These are phyloP conservation scores for Oxyruncus cristatus DNA, from an alignment of 2,113 vertebrate genomes.

Conservation along the genomic window DNA sequence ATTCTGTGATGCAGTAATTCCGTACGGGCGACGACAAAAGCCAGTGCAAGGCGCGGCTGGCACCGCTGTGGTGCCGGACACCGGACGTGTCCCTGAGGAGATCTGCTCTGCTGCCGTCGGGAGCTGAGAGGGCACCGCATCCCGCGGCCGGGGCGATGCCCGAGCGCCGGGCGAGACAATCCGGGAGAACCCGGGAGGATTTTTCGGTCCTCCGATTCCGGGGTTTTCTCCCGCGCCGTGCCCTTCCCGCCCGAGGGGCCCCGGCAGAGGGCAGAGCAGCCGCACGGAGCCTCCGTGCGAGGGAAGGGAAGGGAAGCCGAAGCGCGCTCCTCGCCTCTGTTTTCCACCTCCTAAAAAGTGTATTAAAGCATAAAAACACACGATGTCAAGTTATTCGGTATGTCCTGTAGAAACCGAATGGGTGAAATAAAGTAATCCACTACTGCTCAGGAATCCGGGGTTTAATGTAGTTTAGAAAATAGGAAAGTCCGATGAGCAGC, in stretches of 20 bases:
- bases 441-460: rapidly evolving
- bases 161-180: rapidly evolving
- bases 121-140: neutral
- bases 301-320: neutral
- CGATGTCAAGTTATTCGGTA: rapidly evolving
- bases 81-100: rapidly evolving
- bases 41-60: neutral
- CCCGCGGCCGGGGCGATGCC: neutral
- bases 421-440: neutral
- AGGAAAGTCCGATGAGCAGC: neutral
- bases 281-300: rapidly evolving
- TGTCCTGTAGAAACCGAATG: rapidly evolving
- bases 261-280: constrained; percentile 38
- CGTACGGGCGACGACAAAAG: rapidly evolving
- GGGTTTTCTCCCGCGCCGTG: rapidly evolving
- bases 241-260: no score
- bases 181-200: no score
- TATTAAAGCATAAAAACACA: rapidly evolving
- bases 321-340: rapidly evolving
- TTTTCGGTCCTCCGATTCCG: rapidly evolving
- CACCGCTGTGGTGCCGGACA: neutral
- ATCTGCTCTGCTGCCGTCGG: neutral
- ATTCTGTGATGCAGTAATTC: no score
- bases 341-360: neutral
- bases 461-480: neutral